These are phyloP conservation scores for Acanthornis magna DNA, from an alignment of 2,797 vertebrate species.

Conservation along the genomic window DNA sequence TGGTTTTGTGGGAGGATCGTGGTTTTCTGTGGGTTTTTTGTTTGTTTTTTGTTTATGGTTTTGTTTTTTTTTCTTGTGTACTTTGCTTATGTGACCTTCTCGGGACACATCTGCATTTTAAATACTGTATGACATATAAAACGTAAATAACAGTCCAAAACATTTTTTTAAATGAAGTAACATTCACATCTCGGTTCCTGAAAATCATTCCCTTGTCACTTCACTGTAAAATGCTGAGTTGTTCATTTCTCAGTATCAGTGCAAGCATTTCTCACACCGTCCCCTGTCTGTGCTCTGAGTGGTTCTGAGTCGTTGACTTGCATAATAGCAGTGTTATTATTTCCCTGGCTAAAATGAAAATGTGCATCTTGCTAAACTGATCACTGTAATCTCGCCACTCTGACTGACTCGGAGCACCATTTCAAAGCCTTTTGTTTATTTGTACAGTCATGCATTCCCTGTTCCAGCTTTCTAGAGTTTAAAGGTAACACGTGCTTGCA, in stretches of 20 bases:
- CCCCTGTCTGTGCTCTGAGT: neutral
- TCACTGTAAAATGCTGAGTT: neutral
- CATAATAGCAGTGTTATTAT: neutral
- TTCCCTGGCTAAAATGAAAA: neutral
- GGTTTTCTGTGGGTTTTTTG: rapidly evolving
- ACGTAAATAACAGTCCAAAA: neutral
- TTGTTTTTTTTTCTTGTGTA: neutral
- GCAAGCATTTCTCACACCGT: neutral
- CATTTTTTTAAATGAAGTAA: neutral
- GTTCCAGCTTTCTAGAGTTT: neutral
- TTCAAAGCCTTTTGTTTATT: neutral
- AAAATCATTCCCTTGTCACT: neutral
- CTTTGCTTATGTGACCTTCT: neutral
- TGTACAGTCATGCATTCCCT: neutral
- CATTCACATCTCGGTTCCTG: neutral
- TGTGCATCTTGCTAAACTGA: neutral
- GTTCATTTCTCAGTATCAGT: neutral
- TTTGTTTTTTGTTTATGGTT: too few species aligned
- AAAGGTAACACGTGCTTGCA: neutral
- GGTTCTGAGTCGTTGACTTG: neutral
- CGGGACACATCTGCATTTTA: neutral
- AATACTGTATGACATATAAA: neutral
- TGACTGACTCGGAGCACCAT: neutral
- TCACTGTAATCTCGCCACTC: neutral
- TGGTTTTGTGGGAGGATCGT: rapidly evolving